Conservation (phyloP, 37 sponge, comb jelly and placozoan genomes). For the Ianthella basta region DNA sequence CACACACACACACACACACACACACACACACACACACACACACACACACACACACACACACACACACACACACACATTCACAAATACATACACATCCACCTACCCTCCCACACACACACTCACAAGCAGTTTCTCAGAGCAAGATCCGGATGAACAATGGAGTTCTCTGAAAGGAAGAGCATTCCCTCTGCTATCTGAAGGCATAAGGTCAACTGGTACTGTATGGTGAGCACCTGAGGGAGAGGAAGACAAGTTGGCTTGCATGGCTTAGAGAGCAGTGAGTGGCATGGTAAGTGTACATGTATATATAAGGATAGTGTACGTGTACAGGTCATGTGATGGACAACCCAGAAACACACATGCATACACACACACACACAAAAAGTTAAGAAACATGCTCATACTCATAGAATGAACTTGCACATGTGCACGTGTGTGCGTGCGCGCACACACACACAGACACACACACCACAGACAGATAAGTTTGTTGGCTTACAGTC, state of each 20-base stretch:
- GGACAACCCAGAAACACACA: too few relatives aligned
- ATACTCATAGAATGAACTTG: too few relatives aligned
- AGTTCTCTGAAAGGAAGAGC: constrained; percentile 58
- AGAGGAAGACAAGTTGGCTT: neutral
- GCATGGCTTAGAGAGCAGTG: neutral
- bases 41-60: neutral
- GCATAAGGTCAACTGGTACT: constrained; percentile 43
- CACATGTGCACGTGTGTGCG: too few relatives aligned
- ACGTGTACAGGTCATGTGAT: too few relatives aligned
- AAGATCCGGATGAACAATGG: constrained; percentile 76
- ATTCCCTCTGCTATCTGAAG: constrained; percentile 65
- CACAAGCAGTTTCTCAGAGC: constrained; percentile 79
- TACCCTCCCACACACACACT: constrained; percentile 9
- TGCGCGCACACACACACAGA: too few relatives aligned
- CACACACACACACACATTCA: neutral
- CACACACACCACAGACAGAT: neutral
- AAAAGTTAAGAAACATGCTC: too few relatives aligned
- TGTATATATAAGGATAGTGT: neutral
- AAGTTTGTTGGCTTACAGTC: neutral
- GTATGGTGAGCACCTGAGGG: constrained; percentile 45
- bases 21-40: neutral
- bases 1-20: neutral
- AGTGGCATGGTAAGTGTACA: neutral
- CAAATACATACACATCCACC: constrained; percentile 19
- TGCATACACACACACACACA: too few relatives aligned